A percentile compares a stretch with the other conserved stretches of the same genome.
These are phyloP conservation scores for Polypedilum vanderplanki DNA, from an alignment of 1,140 invertebrate genomes.

Conservation along the genomic window DNA sequence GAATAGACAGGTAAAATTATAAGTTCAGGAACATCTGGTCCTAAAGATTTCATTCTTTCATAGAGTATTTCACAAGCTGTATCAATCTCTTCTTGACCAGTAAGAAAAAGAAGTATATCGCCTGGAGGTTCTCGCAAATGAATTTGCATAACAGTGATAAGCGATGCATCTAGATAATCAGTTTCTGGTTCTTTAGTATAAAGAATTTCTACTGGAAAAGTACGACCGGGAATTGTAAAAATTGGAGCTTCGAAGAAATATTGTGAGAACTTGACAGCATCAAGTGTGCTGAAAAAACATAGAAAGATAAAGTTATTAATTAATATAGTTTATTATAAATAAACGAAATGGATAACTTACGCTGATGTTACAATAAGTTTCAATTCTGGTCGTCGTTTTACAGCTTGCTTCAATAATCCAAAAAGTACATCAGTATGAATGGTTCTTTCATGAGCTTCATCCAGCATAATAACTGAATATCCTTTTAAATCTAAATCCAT, in stretches of 20 bases:
- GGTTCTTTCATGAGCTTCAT: constrained; percentile 98
- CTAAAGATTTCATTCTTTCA: constrained; percentile 92
- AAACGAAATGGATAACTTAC: no score
- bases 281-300: no score
- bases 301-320: no score
- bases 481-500: constrained; percentile 95
- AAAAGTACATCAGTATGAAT: constrained; percentile 98
- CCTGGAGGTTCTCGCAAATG: constrained; percentile 98
- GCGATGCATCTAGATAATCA: constrained; percentile 97
- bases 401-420: constrained; percentile 97
- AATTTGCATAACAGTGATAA: constrained; percentile 97
- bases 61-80: constrained; percentile 98
- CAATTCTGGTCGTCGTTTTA: constrained; percentile 85
- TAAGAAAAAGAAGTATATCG: constrained; percentile 92
- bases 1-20: constrained; percentile 99
- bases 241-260: constrained; percentile 98
- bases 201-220: constrained; percentile 93
- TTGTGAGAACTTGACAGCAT: constrained; percentile 98
- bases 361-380: constrained; percentile 99
- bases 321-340: no score
- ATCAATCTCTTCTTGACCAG: constrained; percentile 95
- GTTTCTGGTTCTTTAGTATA: constrained; percentile 98
- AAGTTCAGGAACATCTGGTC: constrained; percentile 91
- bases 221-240: constrained; percentile 96
- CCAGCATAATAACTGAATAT: constrained; percentile 93